phyloP scores from a whole-genome alignment of 2,797 vertebrate species.

The Amazonetta brasiliensis region DNA sequence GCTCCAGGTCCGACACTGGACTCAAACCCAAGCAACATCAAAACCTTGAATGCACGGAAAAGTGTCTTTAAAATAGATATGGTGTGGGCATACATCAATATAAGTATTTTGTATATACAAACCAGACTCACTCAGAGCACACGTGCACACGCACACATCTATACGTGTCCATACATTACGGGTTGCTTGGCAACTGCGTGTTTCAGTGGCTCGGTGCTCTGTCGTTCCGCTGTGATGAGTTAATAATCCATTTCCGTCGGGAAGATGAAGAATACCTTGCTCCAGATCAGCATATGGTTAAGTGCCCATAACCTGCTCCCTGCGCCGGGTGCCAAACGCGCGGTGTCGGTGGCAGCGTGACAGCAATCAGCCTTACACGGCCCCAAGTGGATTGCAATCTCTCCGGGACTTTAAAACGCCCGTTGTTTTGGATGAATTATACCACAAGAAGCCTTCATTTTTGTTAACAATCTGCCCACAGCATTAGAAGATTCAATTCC shows the following conservation, averaged over 20 bases:
- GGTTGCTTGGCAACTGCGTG: constrained; percentile 38
- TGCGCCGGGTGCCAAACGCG: background rate
- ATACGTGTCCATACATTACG: constrained; percentile 7
- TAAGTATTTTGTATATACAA: background rate
- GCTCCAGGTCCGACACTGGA: background rate
- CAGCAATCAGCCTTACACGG: constrained; percentile 56
- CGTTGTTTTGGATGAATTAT: constrained; percentile 73
- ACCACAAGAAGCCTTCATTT: constrained; percentile 65
- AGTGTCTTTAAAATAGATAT: background rate
- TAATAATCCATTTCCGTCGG: constrained; percentile 65
- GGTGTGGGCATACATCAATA: background rate
- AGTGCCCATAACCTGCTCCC: constrained; percentile 57
- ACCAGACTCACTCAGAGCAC: background rate
- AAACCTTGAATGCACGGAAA: background rate
- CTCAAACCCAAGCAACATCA: background rate
- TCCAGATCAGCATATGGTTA: constrained; percentile 60
- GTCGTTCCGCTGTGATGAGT: constrained; percentile 65
- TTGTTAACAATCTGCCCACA: constrained; percentile 72
- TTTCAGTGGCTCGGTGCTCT: constrained; percentile 52
- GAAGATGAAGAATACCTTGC: constrained; percentile 51
- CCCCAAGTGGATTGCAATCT: constrained; percentile 62
- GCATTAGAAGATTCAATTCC: constrained; percentile 73
- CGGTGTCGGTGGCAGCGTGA: background rate
- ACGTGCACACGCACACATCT: background rate
- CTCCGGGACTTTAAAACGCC: constrained; percentile 57